phyloP scores from a whole-genome alignment of 2,797 vertebrate genomes.

The Peromyscus attwateri region DNA sequence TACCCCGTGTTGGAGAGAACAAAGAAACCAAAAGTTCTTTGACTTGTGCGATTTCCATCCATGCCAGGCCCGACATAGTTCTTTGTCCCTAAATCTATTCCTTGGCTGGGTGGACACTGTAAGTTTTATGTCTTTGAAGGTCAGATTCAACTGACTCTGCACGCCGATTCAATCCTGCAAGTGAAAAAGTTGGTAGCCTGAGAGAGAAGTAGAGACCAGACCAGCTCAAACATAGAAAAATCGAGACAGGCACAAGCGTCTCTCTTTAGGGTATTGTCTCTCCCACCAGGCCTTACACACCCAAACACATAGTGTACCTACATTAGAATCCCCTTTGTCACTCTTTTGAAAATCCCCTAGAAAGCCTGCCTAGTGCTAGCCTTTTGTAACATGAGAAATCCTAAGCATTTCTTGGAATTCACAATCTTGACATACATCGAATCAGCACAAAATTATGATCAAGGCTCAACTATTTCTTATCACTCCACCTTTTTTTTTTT shows the following conservation, averaged over 20 bases:
- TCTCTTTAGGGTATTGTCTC: not conserved
- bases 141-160: not conserved
- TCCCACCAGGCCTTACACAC: not conserved
- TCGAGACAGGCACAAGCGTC: not conserved
- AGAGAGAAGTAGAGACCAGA: not conserved
- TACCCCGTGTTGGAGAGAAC: not conserved
- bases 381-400: not conserved
- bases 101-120: not conserved
- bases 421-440: not conserved
- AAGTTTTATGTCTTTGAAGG: not conserved
- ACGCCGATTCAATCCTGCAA: not conserved
- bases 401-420: not conserved
- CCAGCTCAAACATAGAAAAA: not conserved
- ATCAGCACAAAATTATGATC: not conserved
- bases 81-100: not conserved
- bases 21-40: not conserved
- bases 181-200: not conserved
- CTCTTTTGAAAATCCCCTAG: conserved; percentile 5
- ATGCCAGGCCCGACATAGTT: not conserved
- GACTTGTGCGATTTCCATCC: not conserved
- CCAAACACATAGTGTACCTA: not conserved
- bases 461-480: not conserved
- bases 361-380: not conserved
- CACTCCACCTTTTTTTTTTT: not conserved
- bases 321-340: not conserved